Base-by-base conservation (phyloP, 1,140 invertebrate genomes). In the Neotoxoptera formosana region DNA sequence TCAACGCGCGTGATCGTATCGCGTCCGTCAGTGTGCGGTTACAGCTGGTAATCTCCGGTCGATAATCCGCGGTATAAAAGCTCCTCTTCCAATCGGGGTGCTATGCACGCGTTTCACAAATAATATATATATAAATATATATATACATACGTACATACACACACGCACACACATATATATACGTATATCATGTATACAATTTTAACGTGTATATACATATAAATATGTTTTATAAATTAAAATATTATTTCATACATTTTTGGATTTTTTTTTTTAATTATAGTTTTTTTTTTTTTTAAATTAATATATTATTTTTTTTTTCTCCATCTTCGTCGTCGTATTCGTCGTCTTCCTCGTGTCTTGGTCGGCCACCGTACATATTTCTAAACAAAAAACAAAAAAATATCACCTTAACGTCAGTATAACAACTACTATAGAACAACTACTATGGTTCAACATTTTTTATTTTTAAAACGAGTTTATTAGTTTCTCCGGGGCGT, bases 211-310 rank as follows among this genome's bases (percentile, higher is more conserved):
- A 84, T 45, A 84, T 84, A 84, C 36, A 84, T 84, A 36, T 83
- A 83, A 34, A 36, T 83, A 84, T 84, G 36, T 84, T 84, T 84
- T 41, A 84, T 41, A 84, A 84, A 84, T 84, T 84, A 84, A 84
- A 84, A 41, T 84, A 41, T 84, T 84, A 41, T 84, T 84, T 84
- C 83, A 25, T 84, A 84, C 83, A 84, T 84, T 84, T 84, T 81
- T 30, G 76, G 76, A 81, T 81, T 81, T 81, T 81, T 83, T 83
- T 84, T 84, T 84, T 83, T 83, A 84, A 84, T 84, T 84, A 84
- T 84, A 84, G 41, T 84, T 84, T 84, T 41, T 84, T 21, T 83
- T 41, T 84, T 41, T 41, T 83, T 84, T 9, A 2, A 2, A 36
- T 84, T 45, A 84, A 84, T 83, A 84, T 41, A 47, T 87, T 87